phyloP scores from a whole-genome alignment of 2,113 vertebrate species.

The Bettongia penicillata region DNA sequence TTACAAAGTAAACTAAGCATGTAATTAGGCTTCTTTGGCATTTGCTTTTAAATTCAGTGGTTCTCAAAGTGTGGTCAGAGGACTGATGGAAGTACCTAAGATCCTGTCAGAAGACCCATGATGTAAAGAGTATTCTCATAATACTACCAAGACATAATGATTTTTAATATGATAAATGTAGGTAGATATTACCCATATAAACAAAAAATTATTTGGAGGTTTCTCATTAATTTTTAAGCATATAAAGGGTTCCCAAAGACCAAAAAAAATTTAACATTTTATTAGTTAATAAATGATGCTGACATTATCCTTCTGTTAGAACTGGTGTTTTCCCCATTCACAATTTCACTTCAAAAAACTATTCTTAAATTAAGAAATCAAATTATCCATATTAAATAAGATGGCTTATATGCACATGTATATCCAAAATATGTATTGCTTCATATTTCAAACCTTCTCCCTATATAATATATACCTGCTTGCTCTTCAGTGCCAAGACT shows the following conservation, averaged over 20 bases:
- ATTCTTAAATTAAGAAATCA: not conserved
- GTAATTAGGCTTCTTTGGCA: not conserved
- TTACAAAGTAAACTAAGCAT: slow-evolving; percentile 19
- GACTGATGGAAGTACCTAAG: not conserved
- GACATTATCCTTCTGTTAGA: not conserved
- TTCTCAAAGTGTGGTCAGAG: not conserved
- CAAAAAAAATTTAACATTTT: not conserved
- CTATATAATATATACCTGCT: slow-evolving; percentile 32
- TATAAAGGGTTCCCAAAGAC: not conserved
- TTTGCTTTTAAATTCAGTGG: not conserved
- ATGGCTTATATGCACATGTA: not conserved
- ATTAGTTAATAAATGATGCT: not conserved
- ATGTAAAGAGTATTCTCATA: not conserved
- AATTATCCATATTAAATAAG: not conserved
- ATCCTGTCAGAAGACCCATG: not conserved
- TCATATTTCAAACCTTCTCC: slow-evolving; percentile 19
- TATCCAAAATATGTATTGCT: slow-evolving; percentile 32
- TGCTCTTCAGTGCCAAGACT: slow-evolving; percentile 50
- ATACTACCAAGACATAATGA: not conserved
- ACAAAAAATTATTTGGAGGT: not conserved
- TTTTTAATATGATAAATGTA: not conserved
- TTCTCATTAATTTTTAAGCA: not conserved
- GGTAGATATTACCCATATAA: not conserved
- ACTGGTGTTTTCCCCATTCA: not conserved
- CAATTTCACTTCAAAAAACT: not conserved